These are phyloP conservation scores for zebrafish (Danio rerio) DNA, from an alignment of 2,113 vertebrate species.

Conservation along the genomic window GRCz12tu NC_133189.1:25370501-25371000, in stretches of 20 bases:
- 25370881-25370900: slow-evolving; percentile 93
- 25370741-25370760: not conserved
- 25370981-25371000: slow-evolving; percentile 97
- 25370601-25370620: slow-evolving; percentile 5
- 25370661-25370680: not conserved
- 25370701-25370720: slow-evolving; percentile 29
- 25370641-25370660: slow-evolving; percentile 18
- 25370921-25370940: slow-evolving; percentile 95
- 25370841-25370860: not conserved
- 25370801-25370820: slow-evolving; percentile 6
- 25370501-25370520: slow-evolving; percentile 40
- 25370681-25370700: not conserved
- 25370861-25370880: not conserved
- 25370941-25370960: slow-evolving; percentile 95
- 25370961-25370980: slow-evolving; percentile 96
- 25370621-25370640: slow-evolving; percentile 14
- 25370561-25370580: slow-evolving; percentile 42
- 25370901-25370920: slow-evolving; percentile 98
- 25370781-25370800: slow-evolving; percentile 24
- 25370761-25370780: slow-evolving; percentile 32
- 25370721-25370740: not conserved
- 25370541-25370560: slow-evolving; percentile 1
- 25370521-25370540: slow-evolving; percentile 1
- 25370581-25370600: slow-evolving; percentile 39
- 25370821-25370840: not conserved